These are phyloP conservation scores for Trichopoda pennipes DNA, from an alignment of 2,888 invertebrate species.

Conservation along the genomic window DNA sequence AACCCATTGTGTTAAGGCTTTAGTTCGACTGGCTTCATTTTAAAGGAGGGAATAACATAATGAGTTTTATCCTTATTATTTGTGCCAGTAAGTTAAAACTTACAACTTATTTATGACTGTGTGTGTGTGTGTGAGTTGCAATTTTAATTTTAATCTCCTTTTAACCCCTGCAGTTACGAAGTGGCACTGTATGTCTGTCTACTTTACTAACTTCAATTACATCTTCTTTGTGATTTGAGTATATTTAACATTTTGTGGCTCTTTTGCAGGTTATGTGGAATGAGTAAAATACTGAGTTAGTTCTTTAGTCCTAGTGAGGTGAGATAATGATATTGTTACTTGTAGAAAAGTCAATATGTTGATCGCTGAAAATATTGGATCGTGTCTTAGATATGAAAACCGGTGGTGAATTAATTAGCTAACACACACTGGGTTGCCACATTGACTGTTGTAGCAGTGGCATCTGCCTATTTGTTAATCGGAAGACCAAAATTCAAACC, in stretches of 20 bases:
- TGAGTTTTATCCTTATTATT: slow-evolving; percentile 53
- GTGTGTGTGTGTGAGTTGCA: slow-evolving; percentile 10
- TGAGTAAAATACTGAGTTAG: too few species aligned
- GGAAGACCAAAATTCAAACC: too few species aligned
- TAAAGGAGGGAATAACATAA: slow-evolving; percentile 1
- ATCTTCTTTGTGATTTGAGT: background rate
- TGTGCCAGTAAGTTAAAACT: slow-evolving; percentile 49
- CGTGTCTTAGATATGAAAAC: too few species aligned
- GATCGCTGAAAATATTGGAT: too few species aligned
- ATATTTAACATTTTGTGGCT: background rate
- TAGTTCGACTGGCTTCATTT: background rate
- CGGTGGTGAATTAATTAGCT: too few species aligned
- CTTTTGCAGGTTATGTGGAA: too few species aligned
- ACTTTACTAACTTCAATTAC: background rate
- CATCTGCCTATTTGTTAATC: too few species aligned
- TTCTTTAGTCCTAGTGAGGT: too few species aligned
- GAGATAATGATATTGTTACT: too few species aligned
- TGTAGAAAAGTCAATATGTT: too few species aligned
- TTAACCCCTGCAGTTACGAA: background rate
- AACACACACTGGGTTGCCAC: too few species aligned
- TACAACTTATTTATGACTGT: slow-evolving; percentile 11
- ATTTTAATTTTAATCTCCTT: background rate
- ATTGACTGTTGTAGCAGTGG: too few species aligned
- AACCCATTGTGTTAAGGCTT: slow-evolving; percentile 15
- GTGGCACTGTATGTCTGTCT: background rate